Evolutionary conservation across 2,888 invertebrate genomes (phyloP), one percentile per base, ranked within the genome.

Genomic region (Apoderus coryli): DNA sequence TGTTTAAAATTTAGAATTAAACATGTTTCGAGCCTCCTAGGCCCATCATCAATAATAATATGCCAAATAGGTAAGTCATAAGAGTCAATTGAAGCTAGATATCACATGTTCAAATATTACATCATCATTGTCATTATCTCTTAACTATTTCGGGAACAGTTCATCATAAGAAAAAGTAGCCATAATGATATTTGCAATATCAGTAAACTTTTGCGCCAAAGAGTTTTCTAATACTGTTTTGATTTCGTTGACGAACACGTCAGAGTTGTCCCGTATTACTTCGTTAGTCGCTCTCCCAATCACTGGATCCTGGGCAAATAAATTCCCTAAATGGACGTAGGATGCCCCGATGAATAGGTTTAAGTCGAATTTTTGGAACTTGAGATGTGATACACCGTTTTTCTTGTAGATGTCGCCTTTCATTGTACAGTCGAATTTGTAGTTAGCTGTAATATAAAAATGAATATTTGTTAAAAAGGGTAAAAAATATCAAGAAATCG

Each of bases 171-270:
- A 72, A 48, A 77, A 77, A 32, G 66, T 67, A 9, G 65, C 61
- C 1, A 75, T 74, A 36, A 78, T 73, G 51, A 68, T 72, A 46
- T 77, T 77, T 1, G 77, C 72, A 47, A 76, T 72, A 38, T 69
- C 68, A 1, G 75, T 73, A 44, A 78, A 73, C 34, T 74, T 66
- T 26, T 72, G 68, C 2, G 69, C 65, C 24, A 76, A 60, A 10
- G 72, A 64, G 24, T 62, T 55, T 46, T 77, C 76, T 45, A 77
- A 48, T 12, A 68, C 69, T 4, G 77, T 77, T 38, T 63, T 65
- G 41, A 78, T 66, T 56, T 77, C 75, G 37, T 69, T 64, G n/a
- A 77, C 47, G 44, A 78, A 70, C 1, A 75, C 56, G 36, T 68
- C 67, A 14, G 71, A 69, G 52, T 77, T 77, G 23, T 74, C 69